Base-by-base conservation (phyloP, 2,888 invertebrate species). In the Petrolisthes cinctipes region DNA sequence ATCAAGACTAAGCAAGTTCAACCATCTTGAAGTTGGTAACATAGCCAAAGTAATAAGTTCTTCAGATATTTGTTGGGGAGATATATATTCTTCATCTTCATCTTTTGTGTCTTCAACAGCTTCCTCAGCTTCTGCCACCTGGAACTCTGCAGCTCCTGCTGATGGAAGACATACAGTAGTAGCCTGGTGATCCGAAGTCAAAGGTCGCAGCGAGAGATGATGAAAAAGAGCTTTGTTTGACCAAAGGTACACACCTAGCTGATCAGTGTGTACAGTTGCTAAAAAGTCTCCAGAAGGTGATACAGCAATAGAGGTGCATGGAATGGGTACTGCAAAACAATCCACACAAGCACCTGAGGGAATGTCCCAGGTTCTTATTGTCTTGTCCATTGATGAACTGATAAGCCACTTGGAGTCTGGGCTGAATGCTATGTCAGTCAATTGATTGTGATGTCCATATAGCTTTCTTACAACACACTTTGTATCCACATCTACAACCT, bases 211-310 rank as follows among this genome's bases (percentile, higher is more conserved):
- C 57, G 96, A 95, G 56, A 98, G 94, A 92, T 96, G 96, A 83
- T 95, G 94, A 92, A 97, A 99, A 0, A 98, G 93, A 0, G 96
- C 95, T 92, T 95, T 95, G 93, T 99, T 99, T 0, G 97, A 95
- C 99, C 99, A 99, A 66, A 99, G 94, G 92, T 96, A 98, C 85
- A 99, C 95, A 0, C 98, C 99, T 37, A 98, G 93, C 92, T 97
- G 95, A 90, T 97, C 96, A 0, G 96, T 95, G 92, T 99, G 98
- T 0, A 96, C 95, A 0, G 98, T 98, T 0, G 96, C 98, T 89
- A 99, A 93, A 92, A 95, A 97, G 92, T 98, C 97, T 0, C 97
- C 97, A 0, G 96, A 97, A 0, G 98, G 97, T 0, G 98, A 98
- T 94, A 99, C 96, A 81, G 95, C 94, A 20, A 99, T 92, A 0